Conservation (phyloP, 1,140 invertebrate genomes). For the Phymastichus coffea region DNA sequence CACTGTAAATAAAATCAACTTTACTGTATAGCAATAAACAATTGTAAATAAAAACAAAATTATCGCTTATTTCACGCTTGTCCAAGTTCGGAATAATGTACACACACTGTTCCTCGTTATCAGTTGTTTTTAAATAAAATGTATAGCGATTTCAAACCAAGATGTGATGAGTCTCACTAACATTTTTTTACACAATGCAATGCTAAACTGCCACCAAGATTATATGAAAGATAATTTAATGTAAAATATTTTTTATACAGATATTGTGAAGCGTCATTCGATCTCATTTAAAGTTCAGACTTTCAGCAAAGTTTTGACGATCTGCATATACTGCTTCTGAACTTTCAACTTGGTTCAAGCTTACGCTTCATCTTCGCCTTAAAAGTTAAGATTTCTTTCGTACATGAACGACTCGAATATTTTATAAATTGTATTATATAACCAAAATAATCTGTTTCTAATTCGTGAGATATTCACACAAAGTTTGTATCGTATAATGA, state of each 20-base stretch:
- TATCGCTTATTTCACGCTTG: background rate
- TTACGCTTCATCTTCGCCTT: conserved; percentile 8
- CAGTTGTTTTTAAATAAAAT: conserved; percentile 12
- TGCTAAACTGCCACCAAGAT: conserved; percentile 14
- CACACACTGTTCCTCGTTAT: background rate
- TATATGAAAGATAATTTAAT: conserved; percentile 25
- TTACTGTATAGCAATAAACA: conserved; percentile 12
- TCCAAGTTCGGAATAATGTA: background rate
- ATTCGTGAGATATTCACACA: conserved; percentile 45
- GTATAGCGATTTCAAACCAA: conserved; percentile 11
- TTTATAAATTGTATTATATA: conserved; percentile 51
- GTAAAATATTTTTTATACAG: conserved; percentile 18
- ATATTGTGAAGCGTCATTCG: conserved; percentile 24
- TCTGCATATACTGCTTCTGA: too few relatives aligned
- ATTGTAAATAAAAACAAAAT: conserved; percentile 13
- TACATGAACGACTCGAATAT: conserved; percentile 51
- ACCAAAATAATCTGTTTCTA: conserved; percentile 56
- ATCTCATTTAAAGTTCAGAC: conserved; percentile 21
- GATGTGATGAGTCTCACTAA: conserved; percentile 11
- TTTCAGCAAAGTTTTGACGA: conserved; percentile 23
- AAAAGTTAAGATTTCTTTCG: conserved; percentile 2
- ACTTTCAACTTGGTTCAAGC: conserved; percentile 14
- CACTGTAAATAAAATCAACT: conserved; percentile 6
- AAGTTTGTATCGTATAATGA: conserved; percentile 20
- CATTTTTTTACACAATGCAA: conserved; percentile 15